phyloP scores from a whole-genome alignment of 1,140 invertebrate species.

The Sycobia sp. region DNA sequence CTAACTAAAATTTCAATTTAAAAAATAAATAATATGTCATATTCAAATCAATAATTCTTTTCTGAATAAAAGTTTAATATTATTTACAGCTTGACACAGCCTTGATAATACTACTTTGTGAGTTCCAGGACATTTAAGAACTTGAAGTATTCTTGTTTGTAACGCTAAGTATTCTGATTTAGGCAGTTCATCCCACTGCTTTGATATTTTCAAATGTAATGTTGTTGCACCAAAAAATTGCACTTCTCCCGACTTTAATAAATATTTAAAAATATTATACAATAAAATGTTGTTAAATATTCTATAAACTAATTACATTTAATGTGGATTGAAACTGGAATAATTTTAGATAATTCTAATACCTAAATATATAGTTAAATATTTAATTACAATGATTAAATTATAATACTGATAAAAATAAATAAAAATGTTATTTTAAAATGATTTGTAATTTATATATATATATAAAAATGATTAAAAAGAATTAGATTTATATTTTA shows the following conservation, averaged over 20 bases:
- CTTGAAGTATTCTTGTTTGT: slow-evolving; percentile 75
- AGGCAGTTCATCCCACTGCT: slow-evolving; percentile 85
- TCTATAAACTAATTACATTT: too few relatives aligned
- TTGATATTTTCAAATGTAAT: slow-evolving; percentile 83
- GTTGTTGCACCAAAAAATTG: slow-evolving; percentile 93
- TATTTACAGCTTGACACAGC: slow-evolving; percentile 80
- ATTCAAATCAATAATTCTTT: slow-evolving; percentile 5
- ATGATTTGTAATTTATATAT: too few relatives aligned
- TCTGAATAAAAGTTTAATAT: background rate
- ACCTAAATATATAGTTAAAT: too few relatives aligned
- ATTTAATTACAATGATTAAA: background rate
- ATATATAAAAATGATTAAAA: too few relatives aligned
- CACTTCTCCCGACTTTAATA: slow-evolving; percentile 77
- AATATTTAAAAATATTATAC: slow-evolving; percentile 12
- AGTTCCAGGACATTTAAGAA: slow-evolving; percentile 73
- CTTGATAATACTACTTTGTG: slow-evolving; percentile 84
- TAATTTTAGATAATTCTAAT: too few relatives aligned
- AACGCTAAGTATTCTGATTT: slow-evolving; percentile 75
- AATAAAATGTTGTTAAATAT: background rate
- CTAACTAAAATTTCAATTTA: slow-evolving; percentile 46
- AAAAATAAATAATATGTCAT: background rate
- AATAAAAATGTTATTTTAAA: background rate
- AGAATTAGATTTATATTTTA: too few relatives aligned
- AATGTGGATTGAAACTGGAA: too few relatives aligned
- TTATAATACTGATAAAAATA: slow-evolving; percentile 20